Conservation (phyloP, 2,888 invertebrate genomes). For the Pollenia griseotomentosa region DNA sequence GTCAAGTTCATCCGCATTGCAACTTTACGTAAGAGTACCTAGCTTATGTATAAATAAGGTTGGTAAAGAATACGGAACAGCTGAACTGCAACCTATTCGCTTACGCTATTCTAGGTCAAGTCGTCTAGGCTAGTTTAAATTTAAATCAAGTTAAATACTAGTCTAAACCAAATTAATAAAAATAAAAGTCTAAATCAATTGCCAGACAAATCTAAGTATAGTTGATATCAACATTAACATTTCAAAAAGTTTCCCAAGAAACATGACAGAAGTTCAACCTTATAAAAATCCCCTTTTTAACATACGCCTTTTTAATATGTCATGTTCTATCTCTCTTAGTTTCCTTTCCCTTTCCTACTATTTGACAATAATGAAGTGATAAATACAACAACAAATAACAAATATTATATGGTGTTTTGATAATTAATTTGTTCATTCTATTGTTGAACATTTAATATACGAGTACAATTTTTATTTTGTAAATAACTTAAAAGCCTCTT, state of each 20-base stretch:
- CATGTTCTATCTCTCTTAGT: not conserved
- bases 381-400: slow-evolving; percentile 36
- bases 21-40: no score
- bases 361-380: slow-evolving; percentile 30
- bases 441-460: not conserved
- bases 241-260: not conserved
- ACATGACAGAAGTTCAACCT: not conserved
- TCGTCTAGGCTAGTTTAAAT: no score
- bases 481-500: slow-evolving; percentile 48
- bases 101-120: no score
- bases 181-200: no score
- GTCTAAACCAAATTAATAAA: no score
- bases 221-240: not conserved
- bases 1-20: no score
- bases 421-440: slow-evolving; percentile 55
- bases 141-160: no score
- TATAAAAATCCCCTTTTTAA: not conserved
- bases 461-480: slow-evolving; percentile 4
- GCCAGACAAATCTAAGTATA: no score
- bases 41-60: no score
- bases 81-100: no score
- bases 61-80: no score
- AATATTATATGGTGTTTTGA: slow-evolving; percentile 27
- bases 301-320: not conserved
- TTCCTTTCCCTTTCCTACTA: not conserved